Conservation (phyloP, 2,888 invertebrate genomes). For the Drosophila siamana region DNA sequence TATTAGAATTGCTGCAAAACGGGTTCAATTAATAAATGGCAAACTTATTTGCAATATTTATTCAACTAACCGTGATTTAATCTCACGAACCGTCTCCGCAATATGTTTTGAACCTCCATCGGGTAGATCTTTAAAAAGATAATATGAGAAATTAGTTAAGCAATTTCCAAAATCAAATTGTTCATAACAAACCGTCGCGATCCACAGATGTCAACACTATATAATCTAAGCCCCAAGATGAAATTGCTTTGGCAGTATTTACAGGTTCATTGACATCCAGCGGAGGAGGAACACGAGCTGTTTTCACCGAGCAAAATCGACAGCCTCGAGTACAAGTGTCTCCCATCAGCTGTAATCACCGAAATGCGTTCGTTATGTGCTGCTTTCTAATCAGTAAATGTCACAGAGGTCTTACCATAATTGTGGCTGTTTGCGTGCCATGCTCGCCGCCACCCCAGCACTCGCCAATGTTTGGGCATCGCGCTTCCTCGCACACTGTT, state of each 20-base stretch:
- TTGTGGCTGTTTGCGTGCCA: slow-evolving; percentile 99
- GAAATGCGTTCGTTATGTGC: slow-evolving; percentile 4
- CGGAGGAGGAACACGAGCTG: slow-evolving; percentile 94
- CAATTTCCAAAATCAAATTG: background rate
- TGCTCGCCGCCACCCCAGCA: slow-evolving; percentile 98
- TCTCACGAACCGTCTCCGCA: slow-evolving; percentile 94
- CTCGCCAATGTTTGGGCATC: slow-evolving; percentile 99
- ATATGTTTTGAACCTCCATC: slow-evolving; percentile 98
- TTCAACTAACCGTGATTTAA: slow-evolving; percentile 88
- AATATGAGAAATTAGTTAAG: background rate
- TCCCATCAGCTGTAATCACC: slow-evolving; percentile 92
- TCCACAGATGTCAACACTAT: slow-evolving; percentile 99
- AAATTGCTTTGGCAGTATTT: slow-evolving; percentile 96
- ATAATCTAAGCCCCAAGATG: slow-evolving; percentile 98
- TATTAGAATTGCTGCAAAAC: slow-evolving; percentile 89
- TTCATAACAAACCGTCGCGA: slow-evolving; percentile 91
- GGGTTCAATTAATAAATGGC: background rate
- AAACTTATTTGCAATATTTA: background rate
- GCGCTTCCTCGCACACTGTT: slow-evolving; percentile 98
- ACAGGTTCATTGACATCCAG: slow-evolving; percentile 95
- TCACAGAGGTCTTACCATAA: slow-evolving; percentile 91
- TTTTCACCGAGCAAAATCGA: slow-evolving; percentile 99
- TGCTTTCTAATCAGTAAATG: slow-evolving; percentile 69
- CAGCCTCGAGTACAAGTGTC: slow-evolving; percentile 99
- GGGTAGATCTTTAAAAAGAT: slow-evolving; percentile 89